Evolutionary conservation across 2,888 invertebrate genomes (phyloP).

Genomic region (Hymenopus coronatus): DNA sequence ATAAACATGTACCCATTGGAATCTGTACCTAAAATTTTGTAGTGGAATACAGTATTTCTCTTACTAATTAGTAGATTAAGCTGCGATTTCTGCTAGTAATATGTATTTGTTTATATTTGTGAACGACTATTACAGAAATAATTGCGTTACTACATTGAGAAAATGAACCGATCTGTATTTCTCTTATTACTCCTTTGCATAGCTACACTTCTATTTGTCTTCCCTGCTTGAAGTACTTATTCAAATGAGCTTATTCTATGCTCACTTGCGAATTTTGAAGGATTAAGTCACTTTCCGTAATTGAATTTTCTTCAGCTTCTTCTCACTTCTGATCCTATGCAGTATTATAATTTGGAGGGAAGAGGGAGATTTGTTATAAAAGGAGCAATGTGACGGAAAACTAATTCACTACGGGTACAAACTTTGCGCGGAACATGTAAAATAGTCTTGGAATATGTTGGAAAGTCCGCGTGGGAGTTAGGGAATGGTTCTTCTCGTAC

Average conservation of each 20-base stretch:
- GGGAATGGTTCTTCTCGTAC: background rate
- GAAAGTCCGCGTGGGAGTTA: background rate
- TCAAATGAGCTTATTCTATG: background rate
- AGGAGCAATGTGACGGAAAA: background rate
- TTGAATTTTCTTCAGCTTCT: background rate
- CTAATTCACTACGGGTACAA: background rate
- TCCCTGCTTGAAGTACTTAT: background rate
- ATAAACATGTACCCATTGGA: too few species aligned
- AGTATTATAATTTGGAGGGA: background rate
- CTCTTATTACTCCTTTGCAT: background rate
- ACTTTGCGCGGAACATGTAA: background rate
- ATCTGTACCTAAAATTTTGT: too few species aligned
- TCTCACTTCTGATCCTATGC: background rate
- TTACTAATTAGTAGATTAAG: too few species aligned
- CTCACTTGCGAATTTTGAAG: background rate
- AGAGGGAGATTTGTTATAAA: background rate
- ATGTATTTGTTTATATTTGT: too few species aligned
- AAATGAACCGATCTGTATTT: background rate
- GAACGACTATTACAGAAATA: too few species aligned
- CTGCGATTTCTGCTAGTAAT: too few species aligned
- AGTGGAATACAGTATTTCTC: too few species aligned
- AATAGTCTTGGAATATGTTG: background rate
- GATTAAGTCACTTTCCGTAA: background rate
- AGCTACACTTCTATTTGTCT: background rate
- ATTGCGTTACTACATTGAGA: background rate